Evolutionary conservation across 2,113 vertebrate genomes (phyloP).

Genomic region (Pandion haliaetus): DNA sequence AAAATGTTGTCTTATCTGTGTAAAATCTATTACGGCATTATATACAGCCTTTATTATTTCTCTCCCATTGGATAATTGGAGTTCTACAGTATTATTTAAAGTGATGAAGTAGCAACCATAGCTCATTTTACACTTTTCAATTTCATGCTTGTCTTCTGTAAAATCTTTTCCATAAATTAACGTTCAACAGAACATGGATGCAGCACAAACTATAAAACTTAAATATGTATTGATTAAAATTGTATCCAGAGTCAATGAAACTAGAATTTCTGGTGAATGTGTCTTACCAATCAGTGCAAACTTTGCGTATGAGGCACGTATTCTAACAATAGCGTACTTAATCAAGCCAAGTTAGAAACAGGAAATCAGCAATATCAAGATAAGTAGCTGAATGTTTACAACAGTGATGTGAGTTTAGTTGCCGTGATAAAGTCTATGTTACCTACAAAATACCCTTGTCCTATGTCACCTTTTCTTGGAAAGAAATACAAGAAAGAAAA

Average conservation of each 20-base stretch:
- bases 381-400: not conserved
- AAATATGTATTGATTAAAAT: conserved; percentile 66
- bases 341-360: not conserved
- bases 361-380: not conserved
- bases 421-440: not conserved
- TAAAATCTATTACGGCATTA: conserved; percentile 66
- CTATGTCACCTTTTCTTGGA: not conserved
- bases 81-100: conserved; percentile 58
- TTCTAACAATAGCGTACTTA: not conserved
- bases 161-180: conserved; percentile 76
- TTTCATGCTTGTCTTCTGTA: conserved; percentile 78
- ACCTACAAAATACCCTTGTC: not conserved
- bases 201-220: conserved; percentile 40
- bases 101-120: conserved; percentile 64
- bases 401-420: not conserved
- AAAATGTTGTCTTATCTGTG: conserved; percentile 56
- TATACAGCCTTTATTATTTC: conserved; percentile 69
- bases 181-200: conserved; percentile 56
- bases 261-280: not conserved
- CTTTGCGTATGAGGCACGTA: not conserved
- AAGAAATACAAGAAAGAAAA: not conserved
- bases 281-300: not conserved
- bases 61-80: conserved; percentile 67
- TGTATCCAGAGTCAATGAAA: conserved; percentile 49
- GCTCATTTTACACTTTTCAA: conserved; percentile 76